phyloP scores from a whole-genome alignment of 2,888 invertebrate species.

The Cremastinae sp. region DNA sequence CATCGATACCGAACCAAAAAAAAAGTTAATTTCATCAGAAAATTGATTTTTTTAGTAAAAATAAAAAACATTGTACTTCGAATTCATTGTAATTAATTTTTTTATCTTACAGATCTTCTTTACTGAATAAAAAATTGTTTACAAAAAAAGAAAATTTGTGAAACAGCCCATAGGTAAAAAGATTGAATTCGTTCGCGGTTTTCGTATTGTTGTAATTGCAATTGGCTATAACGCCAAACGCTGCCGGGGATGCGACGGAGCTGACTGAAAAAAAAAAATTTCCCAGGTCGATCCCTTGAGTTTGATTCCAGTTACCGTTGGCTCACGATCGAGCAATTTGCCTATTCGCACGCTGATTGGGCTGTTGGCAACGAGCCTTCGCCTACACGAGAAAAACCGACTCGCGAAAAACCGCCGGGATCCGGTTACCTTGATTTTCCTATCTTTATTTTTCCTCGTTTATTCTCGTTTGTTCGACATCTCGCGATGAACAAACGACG shows the following conservation, averaged over 20 bases:
- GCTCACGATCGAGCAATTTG: constrained; percentile 68
- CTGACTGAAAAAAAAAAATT: constrained; percentile 9
- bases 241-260: constrained; percentile 49
- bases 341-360: constrained; percentile 72
- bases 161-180: background rate
- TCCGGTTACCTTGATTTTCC: constrained; percentile 26
- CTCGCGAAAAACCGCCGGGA: constrained; percentile 19
- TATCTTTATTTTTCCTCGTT: constrained; percentile 58
- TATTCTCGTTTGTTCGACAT: constrained; percentile 65
- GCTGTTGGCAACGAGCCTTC: constrained; percentile 65
- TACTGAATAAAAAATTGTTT: constrained; percentile 6
- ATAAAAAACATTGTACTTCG: no score
- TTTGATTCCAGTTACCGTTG: constrained; percentile 34
- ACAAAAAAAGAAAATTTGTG: background rate
- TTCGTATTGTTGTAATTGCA: constrained; percentile 70
- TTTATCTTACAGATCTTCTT: no score
- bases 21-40: no score
- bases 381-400: background rate
- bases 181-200: constrained; percentile 60
- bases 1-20: background rate
- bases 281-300: constrained; percentile 42
- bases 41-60: no score
- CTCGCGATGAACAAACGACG: constrained; percentile 7
- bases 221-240: constrained; percentile 41
- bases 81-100: no score